Conservation (phyloP, 2,113 vertebrate genomes). For the Xenus cinereus region DNA sequence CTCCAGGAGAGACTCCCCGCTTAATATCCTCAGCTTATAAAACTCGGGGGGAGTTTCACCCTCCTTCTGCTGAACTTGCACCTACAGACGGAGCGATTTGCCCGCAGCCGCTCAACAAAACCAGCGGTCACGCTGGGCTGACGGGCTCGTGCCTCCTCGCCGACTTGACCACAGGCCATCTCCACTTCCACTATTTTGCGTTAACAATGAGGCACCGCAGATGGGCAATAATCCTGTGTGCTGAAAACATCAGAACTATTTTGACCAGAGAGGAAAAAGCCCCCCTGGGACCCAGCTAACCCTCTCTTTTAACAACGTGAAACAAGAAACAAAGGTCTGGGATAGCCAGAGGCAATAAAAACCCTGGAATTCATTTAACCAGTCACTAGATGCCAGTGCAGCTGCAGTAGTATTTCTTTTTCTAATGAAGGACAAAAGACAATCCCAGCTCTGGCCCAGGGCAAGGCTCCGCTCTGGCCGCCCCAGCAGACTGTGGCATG, state of each 20-base stretch:
- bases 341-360: slow-evolving; percentile 63
- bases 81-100: neutral
- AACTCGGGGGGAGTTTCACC: slow-evolving; percentile 11
- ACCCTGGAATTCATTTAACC: slow-evolving; percentile 66
- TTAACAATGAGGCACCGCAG: slow-evolving; percentile 44
- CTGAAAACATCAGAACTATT: slow-evolving; percentile 34
- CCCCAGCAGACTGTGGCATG: neutral
- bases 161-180: slow-evolving; percentile 28
- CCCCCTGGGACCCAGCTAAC: slow-evolving; percentile 28
- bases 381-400: slow-evolving; percentile 67
- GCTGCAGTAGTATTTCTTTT: slow-evolving; percentile 61
- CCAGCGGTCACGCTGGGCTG: neutral
- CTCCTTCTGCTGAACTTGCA: slow-evolving; percentile 41
- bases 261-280: slow-evolving; percentile 44
- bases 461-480: neutral
- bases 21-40: slow-evolving; percentile 24
- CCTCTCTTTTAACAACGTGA: slow-evolving; percentile 44
- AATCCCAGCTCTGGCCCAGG: neutral
- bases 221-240: slow-evolving; percentile 3
- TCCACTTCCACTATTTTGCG: neutral
- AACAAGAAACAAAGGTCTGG: slow-evolving; percentile 60
- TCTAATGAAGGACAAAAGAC: slow-evolving; percentile 39
- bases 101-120: neutral
- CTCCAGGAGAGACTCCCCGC: slow-evolving; percentile 1
- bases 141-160: neutral